Conservation (phyloP, 2,888 invertebrate genomes). For the Pseudococcus longispinus region DNA sequence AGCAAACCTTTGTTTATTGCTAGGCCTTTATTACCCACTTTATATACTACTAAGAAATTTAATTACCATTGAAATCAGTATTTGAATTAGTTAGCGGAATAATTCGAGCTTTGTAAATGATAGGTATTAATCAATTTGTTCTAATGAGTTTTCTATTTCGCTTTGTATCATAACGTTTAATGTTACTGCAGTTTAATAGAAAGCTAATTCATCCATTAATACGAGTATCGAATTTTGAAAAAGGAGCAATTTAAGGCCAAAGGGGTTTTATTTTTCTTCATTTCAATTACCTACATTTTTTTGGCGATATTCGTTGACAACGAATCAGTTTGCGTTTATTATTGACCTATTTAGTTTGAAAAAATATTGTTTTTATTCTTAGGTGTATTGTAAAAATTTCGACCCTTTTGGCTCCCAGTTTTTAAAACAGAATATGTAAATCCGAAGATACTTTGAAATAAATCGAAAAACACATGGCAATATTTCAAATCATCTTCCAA, state of each 20-base stretch:
- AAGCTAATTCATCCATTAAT: neutral
- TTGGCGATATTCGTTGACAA: too few species aligned
- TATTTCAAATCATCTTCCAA: neutral
- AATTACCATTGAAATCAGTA: conserved; percentile 25
- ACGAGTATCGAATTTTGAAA: neutral
- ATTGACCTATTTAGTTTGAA: too few species aligned
- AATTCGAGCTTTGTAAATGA: conserved; percentile 16
- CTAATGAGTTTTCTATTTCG: conserved; percentile 1
- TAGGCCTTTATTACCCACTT: conserved; percentile 21
- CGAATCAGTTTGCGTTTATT: too few species aligned
- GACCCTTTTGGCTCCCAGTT: neutral
- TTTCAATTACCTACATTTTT: too few species aligned
- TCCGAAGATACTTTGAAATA: neutral
- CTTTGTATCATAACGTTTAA: neutral
- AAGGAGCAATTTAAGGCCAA: neutral
- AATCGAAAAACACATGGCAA: neutral
- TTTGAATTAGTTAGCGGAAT: conserved; percentile 34
- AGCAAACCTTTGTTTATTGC: conserved; percentile 8
- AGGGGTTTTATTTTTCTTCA: neutral
- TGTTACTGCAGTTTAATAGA: neutral
- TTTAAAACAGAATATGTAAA: neutral
- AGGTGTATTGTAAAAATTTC: neutral
- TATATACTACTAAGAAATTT: conserved; percentile 16
- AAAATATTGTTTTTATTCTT: neutral
- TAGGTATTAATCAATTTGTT: conserved; percentile 3